These are phyloP conservation scores for Columba livia DNA, from an alignment of 2,113 vertebrate genomes.

Conservation along the genomic window DNA sequence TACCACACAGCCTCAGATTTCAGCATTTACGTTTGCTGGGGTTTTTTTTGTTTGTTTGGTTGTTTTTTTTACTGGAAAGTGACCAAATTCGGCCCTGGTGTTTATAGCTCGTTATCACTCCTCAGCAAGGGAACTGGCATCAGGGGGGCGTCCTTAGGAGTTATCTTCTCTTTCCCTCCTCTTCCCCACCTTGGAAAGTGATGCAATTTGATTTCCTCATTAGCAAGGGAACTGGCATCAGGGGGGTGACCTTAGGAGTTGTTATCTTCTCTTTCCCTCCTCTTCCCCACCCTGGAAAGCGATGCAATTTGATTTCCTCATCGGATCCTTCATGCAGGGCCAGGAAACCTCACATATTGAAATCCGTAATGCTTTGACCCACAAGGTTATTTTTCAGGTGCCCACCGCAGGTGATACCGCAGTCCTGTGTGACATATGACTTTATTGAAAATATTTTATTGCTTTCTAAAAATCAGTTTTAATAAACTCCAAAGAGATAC, in stretches of 20 bases:
- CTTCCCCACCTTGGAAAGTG: background rate
- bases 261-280: background rate
- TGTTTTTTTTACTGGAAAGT: background rate
- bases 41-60: fast-evolving
- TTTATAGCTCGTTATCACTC: background rate
- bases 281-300: background rate
- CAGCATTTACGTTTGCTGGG: background rate
- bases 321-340: fast-evolving
- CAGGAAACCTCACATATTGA: background rate
- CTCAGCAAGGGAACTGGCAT: background rate
- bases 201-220: background rate
- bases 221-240: too few species aligned
- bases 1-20: background rate
- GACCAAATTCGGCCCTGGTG: background rate
- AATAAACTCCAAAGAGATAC: background rate
- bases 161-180: too few species aligned
- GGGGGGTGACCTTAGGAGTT: background rate
- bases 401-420: fast-evolving
- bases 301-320: background rate
- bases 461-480: background rate
- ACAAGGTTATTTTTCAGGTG: fast-evolving
- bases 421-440: fast-evolving
- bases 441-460: slow-evolving; percentile 13
- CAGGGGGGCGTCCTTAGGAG: background rate
- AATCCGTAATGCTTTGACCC: fast-evolving